Evolutionary conservation across 2,888 invertebrate species (phyloP), one percentile per base, ranked within the genome.

Genomic region (Zygogramma bicolorata): DNA sequence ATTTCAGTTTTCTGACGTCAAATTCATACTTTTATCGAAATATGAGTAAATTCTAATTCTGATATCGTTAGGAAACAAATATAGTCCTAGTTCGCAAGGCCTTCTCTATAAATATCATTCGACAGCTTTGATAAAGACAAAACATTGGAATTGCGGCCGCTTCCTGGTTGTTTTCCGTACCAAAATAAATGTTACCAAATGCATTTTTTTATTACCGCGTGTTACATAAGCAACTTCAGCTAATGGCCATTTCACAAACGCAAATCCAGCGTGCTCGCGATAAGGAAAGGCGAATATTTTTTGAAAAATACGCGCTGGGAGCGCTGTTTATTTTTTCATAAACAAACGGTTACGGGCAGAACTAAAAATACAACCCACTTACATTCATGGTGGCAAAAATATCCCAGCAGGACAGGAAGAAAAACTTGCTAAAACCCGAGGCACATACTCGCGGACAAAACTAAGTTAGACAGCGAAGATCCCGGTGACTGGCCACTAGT

Each of bases 361-460:
- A 58, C 62, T 65, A 72, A 67, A 74, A 71, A 71, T 69, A 77
- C 61, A 76, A 62, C 34, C 65, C 49, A 81, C 82, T 82, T 80
- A 82, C 82, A 65, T 80, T 82, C 81, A 82, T 82, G 70, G 70
- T 79, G 76, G 71, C 65, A 71, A 70, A 71, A 71, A 69, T 72
- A 71, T 75, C 69, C 68, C 57, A 49, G 57, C 65, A 34, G 68
- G 70, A n/a, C n/a, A n/a, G 59, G 68, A 72, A 73, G 62, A 73
- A 71, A 75, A 74, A 73, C 29, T 73, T 61, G 60, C 68, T 71
- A 77, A 73, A 78, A 74, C 74, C 76, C 68, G 77, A 71, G 77
- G 77, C 81, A 83, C 81, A 83, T 81, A 78, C 77, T 77, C 80
- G 79, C 78, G 80, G 79, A 79, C 77, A 79, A 78, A 81, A 80